Conservation (phyloP, 2,797 vertebrate genomes). For the Cossypha polioptera region DNA sequence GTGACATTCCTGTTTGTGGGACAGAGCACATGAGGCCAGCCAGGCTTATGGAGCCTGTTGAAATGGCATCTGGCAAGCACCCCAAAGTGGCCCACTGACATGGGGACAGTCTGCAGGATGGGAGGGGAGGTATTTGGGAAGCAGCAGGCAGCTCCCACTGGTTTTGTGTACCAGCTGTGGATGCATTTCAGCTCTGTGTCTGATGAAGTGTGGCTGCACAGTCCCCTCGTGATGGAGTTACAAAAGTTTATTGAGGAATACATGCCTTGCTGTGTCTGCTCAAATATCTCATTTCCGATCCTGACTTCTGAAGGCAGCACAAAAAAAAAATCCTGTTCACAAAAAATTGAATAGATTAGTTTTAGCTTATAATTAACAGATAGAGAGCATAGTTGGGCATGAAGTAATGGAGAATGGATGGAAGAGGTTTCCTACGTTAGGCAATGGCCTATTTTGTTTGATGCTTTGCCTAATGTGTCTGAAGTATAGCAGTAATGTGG, state of each 20-base stretch:
- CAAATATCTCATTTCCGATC: not conserved
- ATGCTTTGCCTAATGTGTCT: conserved; percentile 34
- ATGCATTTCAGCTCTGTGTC: not conserved
- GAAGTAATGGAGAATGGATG: not conserved
- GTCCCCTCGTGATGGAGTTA: not conserved
- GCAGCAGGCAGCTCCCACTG: not conserved
- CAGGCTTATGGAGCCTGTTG: not conserved
- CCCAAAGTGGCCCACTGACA: not conserved
- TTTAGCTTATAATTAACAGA: not conserved
- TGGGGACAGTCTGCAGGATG: not conserved
- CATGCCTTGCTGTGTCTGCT: not conserved
- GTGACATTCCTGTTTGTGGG: accelerated
- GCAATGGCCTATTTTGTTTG: not conserved
- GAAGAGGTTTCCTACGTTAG: not conserved
- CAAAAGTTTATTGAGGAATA: not conserved
- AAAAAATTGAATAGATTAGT: not conserved
- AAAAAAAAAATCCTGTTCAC: not conserved
- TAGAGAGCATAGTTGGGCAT: not conserved
- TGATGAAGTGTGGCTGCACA: not conserved
- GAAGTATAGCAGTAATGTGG: conserved; percentile 9
- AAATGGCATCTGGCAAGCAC: not conserved
- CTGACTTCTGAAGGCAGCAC: not conserved
- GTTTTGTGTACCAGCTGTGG: not conserved
- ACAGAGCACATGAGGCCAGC: not conserved
- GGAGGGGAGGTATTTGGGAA: not conserved